phyloP scores from a whole-genome alignment of 2,113 vertebrate genomes.

The Sander vitreus region DNA sequence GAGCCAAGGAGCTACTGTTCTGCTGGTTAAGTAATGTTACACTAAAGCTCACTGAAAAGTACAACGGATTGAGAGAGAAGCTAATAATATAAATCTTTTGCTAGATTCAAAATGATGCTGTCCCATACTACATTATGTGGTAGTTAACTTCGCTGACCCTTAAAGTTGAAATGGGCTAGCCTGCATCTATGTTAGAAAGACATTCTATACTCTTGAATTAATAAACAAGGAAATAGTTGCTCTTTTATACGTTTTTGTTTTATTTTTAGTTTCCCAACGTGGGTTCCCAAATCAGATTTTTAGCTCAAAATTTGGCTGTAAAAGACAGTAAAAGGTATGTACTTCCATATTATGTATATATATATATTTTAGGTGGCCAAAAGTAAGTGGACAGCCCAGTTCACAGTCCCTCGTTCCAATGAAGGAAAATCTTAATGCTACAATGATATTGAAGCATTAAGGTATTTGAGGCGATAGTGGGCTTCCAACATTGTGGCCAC shows the following conservation, averaged over 20 bases:
- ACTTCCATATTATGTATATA: no score
- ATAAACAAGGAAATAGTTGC: background rate
- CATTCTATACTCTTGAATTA: background rate
- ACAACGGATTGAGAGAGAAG: background rate
- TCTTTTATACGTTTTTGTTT: background rate
- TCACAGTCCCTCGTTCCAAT: background rate
- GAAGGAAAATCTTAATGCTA: background rate
- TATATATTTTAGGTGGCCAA: no score
- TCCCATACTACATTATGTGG: background rate
- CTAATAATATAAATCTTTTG: background rate
- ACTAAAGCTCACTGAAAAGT: background rate
- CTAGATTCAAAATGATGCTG: background rate
- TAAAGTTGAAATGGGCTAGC: background rate
- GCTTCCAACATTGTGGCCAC: background rate
- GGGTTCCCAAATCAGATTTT: background rate
- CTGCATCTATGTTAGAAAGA: background rate
- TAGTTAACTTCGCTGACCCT: background rate
- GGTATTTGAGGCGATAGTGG: background rate
- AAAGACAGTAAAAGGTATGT: no score
- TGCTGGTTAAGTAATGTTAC: background rate
- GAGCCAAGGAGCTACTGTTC: background rate
- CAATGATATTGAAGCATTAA: background rate
- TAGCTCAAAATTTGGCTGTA: background rate
- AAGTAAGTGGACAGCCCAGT: no score
- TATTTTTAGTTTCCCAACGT: background rate